phyloP scores from a whole-genome alignment of 2,797 vertebrate genomes.

The Tadarida brasiliensis region DNA sequence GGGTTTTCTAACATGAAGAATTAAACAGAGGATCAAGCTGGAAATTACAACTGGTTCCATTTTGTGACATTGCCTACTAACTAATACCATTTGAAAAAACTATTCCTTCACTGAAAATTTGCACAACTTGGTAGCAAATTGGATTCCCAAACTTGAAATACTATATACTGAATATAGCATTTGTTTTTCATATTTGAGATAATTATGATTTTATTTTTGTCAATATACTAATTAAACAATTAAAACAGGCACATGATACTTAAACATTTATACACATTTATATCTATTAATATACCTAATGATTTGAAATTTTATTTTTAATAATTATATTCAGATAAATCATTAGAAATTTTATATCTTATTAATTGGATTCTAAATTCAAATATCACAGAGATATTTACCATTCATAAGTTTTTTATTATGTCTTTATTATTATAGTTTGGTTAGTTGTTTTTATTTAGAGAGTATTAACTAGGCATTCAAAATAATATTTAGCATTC shows the following conservation, averaged over 20 bases:
- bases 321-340: neutral
- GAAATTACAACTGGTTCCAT: neutral
- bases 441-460: neutral
- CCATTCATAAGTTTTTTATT: neutral
- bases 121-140: neutral
- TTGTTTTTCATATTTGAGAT: neutral
- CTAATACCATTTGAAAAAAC: neutral
- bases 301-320: neutral
- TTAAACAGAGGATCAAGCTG: neutral
- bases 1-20: neutral
- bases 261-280: neutral
- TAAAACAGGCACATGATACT: neutral
- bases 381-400: neutral
- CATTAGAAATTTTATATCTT: neutral
- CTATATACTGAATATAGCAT: neutral
- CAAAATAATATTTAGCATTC: neutral
- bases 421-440: neutral
- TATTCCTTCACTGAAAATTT: neutral
- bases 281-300: neutral
- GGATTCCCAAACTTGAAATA: neutral
- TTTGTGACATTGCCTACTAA: neutral
- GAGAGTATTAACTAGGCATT: neutral
- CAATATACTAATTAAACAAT: neutral
- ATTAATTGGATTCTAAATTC: neutral
- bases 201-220: conserved; percentile 19